phyloP scores from a whole-genome alignment of 2,113 vertebrate species.

The Symphodus melops region DNA sequence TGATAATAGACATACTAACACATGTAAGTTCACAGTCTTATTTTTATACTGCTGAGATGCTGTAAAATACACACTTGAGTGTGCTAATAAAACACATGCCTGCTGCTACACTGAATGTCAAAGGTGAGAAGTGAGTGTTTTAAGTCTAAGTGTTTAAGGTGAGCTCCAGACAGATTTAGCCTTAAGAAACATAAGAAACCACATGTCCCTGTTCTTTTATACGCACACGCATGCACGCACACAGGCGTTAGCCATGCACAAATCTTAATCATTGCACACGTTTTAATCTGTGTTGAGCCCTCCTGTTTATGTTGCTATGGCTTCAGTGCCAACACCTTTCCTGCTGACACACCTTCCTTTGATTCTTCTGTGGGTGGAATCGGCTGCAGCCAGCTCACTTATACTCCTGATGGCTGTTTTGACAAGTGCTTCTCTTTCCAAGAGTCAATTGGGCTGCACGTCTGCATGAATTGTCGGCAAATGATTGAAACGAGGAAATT shows the following conservation, averaged over 20 bases:
- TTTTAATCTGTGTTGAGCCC: slow-evolving; percentile 72
- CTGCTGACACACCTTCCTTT: slow-evolving; percentile 76
- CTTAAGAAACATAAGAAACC: slow-evolving; percentile 41
- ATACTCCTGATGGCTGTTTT: slow-evolving; percentile 62
- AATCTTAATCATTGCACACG: slow-evolving; percentile 62
- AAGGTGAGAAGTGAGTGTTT: slow-evolving; percentile 32
- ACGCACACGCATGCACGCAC: slow-evolving; percentile 2
- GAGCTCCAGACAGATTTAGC: slow-evolving; percentile 31
- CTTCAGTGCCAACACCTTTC: slow-evolving; percentile 66
- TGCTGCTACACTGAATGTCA: slow-evolving; percentile 43
- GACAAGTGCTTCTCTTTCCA: slow-evolving; percentile 58
- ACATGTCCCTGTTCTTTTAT: slow-evolving; percentile 7
- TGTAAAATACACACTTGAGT: slow-evolving; percentile 57
- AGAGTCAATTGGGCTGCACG: slow-evolving; percentile 45
- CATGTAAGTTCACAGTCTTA: slow-evolving; percentile 28
- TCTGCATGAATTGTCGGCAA: slow-evolving; percentile 53
- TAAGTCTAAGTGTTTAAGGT: slow-evolving; percentile 34
- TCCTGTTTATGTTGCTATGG: slow-evolving; percentile 72
- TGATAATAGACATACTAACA: slow-evolving; percentile 13
- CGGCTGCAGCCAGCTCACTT: slow-evolving; percentile 39
- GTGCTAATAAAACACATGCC: slow-evolving; percentile 55
- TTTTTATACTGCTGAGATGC: slow-evolving; percentile 45
- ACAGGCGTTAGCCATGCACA: not conserved
- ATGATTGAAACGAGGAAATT: slow-evolving; percentile 44
- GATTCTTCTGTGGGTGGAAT: slow-evolving; percentile 46